Conservation (phyloP, 2,797 vertebrate genomes). For the Halcyon badia region DNA sequence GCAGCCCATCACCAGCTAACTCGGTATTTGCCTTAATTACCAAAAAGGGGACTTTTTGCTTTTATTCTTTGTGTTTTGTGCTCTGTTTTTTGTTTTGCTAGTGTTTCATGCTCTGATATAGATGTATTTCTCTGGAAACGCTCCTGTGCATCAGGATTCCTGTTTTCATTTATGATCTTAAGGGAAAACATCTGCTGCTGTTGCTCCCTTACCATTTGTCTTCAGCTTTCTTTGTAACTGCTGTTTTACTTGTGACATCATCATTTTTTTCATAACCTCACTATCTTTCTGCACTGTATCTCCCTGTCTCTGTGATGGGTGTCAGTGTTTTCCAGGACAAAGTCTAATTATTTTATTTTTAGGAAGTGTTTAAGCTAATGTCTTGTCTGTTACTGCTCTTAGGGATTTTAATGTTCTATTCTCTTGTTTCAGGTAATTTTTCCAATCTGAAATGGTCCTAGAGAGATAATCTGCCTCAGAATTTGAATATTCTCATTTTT, state of each 20-base stretch:
- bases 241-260: slow-evolving; percentile 45
- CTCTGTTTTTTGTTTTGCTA: not conserved
- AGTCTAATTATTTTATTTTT: slow-evolving; percentile 43
- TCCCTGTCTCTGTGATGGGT: not conserved
- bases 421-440: not conserved
- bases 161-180: slow-evolving; percentile 64
- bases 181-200: slow-evolving; percentile 68
- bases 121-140: not conserved
- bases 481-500: not conserved
- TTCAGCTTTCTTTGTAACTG: slow-evolving; percentile 27
- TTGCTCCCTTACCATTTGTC: slow-evolving; percentile 46
- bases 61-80: not conserved
- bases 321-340: not conserved
- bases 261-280: not conserved
- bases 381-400: not conserved
- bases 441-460: not conserved
- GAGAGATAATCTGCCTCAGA: not conserved
- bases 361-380: slow-evolving; percentile 20
- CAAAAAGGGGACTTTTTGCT: not conserved
- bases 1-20: not conserved
- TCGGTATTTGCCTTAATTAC: not conserved
- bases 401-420: not conserved
- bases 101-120: slow-evolving; percentile 8
- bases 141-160: slow-evolving; percentile 31
- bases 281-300: not conserved